These are phyloP conservation scores for Junco hyemalis DNA, from an alignment of 2,113 vertebrate species.

Conservation along the genomic window DNA sequence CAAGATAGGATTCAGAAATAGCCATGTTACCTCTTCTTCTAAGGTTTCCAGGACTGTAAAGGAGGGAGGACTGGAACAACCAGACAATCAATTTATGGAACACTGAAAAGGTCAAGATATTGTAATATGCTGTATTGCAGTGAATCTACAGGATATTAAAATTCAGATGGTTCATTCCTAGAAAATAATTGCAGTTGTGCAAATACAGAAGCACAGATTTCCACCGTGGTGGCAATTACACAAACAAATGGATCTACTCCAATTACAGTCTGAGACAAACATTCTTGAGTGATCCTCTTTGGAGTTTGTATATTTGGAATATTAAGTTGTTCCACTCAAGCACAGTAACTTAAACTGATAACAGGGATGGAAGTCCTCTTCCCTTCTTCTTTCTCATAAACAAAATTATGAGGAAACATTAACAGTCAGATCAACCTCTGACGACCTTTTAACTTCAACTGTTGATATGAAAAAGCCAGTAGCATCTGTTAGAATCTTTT, in stretches of 20 bases:
- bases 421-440: background rate
- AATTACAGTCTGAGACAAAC: background rate
- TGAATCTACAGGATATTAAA: background rate
- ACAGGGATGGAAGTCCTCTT: background rate
- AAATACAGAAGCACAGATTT: background rate
- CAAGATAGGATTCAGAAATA: background rate
- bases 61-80: background rate
- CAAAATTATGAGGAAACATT: background rate
- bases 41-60: constrained; percentile 40
- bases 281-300: background rate
- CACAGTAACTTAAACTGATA: background rate
- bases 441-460: background rate
- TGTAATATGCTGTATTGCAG: background rate
- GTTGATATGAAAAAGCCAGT: background rate
- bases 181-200: background rate
- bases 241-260: background rate
- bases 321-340: background rate
- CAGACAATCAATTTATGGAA: constrained; percentile 57
- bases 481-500: background rate
- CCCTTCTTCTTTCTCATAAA: background rate
- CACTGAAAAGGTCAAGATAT: constrained; percentile 64
- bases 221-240: background rate
- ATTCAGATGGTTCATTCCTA: background rate
- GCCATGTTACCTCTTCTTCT: constrained; percentile 6
- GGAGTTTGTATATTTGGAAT: background rate